A percentile compares a stretch with the other conserved stretches of the same genome.
Evolutionary conservation across 2,797 vertebrate species (phyloP).

Genomic region (Pseudomugil tenellus): DNA sequence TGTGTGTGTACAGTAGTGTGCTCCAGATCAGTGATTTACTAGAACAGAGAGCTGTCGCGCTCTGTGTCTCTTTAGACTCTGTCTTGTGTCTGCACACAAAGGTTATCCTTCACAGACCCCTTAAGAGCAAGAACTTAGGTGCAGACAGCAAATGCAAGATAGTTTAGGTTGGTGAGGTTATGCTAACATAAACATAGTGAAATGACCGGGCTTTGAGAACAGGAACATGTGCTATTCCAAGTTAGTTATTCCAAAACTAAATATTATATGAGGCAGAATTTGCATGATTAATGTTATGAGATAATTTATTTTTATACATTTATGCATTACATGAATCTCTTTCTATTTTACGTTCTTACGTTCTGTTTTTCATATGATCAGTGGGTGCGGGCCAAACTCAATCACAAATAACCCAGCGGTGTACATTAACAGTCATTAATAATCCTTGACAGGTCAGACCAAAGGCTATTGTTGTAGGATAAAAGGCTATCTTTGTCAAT

Average conservation of each 20-base stretch:
- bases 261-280: not conserved
- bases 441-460: conserved; percentile 72
- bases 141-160: conserved; percentile 19
- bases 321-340: not conserved
- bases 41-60: conserved; percentile 42
- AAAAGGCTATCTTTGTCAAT: conserved; percentile 63
- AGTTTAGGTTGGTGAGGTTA: conserved; percentile 1
- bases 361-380: conserved; percentile 31
- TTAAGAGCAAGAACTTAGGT: conserved; percentile 19
- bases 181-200: conserved; percentile 9
- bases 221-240: not conserved
- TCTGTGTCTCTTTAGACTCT: conserved; percentile 51
- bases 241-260: not conserved
- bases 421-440: conserved; percentile 79
- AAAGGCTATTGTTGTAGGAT: conserved; percentile 63
- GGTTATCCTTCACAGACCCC: conserved; percentile 39
- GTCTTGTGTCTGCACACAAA: conserved; percentile 45
- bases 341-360: not conserved
- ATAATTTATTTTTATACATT: not conserved
- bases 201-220: not conserved
- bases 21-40: conserved; percentile 71
- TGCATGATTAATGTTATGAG: not conserved
- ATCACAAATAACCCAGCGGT: conserved; percentile 61
- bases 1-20: conserved; percentile 68
- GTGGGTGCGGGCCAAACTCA: conserved; percentile 55